Evolutionary conservation across 1,140 invertebrate species (phyloP), one percentile per base, ranked within the genome.

Genomic region (Subanguina moxae): DNA sequence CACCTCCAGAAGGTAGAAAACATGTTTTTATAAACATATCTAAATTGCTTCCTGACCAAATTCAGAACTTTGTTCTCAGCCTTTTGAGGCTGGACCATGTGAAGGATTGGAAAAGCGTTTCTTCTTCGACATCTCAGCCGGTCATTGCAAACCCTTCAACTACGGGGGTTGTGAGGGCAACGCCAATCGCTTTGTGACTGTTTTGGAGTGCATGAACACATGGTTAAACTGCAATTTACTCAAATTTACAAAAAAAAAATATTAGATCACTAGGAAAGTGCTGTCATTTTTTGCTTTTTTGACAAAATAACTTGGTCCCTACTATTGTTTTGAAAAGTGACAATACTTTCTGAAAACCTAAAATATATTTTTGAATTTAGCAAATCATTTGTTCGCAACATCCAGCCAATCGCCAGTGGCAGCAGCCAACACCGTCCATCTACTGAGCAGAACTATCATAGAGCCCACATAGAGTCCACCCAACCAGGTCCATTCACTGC

Each of bases 81-180:
- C 0, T 89, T 38, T 38, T 73, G 89, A 90, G 38, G 81, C 85
- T 71, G 94, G 94, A 7, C 88, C 90, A 0, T 97, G 94, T 80
- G 79, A 86, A 62, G 91, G 91, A 13, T 89, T 88, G 32, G 23
- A 73, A 19, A 84, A 87, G 63, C 66, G 67, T 75, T 95, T 91
- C 91, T 90, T 90, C 84, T 95, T 90, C 86, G 90, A 92, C 83
- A 84, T 86, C 56, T 86, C 86, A 38, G 88, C 91, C 82, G 90
- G 91, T 81, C 87, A 89, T 65, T 97, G 94, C 87, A 86, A 90
- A 85, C 90, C 91, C 58, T 97, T 97, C 87, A 62, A 87, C 5
- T 93, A 90, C 78, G 88, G 88, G 9, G 91, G 91, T 9, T 93
- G 91, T 80, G 88, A 87, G 57, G 91, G 91, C 56, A 93, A 91